These are phyloP conservation scores for Lydus trimaculatus DNA, from an alignment of 2,888 invertebrate species.

Conservation along the genomic window DNA sequence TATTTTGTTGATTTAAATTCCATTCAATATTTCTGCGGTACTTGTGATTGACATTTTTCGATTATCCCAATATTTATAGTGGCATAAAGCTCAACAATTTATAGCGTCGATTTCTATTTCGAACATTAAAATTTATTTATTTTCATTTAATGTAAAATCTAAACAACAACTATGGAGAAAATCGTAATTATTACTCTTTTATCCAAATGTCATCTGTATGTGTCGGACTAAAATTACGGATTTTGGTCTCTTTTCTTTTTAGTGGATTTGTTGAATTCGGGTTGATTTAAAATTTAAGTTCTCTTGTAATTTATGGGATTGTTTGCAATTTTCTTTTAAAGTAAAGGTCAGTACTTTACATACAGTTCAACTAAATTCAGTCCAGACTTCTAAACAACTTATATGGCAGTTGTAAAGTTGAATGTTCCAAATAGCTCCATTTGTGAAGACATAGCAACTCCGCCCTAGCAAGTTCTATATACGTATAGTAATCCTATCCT, in stretches of 20 bases:
- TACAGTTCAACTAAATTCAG: not conserved
- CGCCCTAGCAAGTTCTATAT: not conserved
- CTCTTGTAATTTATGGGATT: not conserved
- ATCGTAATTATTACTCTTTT: constrained; percentile 5
- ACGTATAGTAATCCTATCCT: constrained; percentile 23
- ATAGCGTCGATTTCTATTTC: constrained; percentile 11
- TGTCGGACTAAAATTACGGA: not conserved
- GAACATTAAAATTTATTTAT: constrained; percentile 17
- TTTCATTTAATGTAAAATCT: constrained; percentile 14
- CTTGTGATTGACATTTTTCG: constrained; percentile 51
- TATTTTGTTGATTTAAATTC: constrained; percentile 30
- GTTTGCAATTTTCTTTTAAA: not conserved
- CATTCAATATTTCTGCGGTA: constrained; percentile 46
- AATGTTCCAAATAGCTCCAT: not conserved
- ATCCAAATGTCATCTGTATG: not conserved
- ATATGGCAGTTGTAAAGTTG: constrained; percentile 6
- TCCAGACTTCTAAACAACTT: not conserved
- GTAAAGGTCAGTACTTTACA: not conserved
- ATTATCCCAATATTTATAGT: constrained; percentile 51
- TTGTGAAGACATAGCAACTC: not conserved
- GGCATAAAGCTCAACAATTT: constrained; percentile 33
- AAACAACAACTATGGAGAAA: not conserved
- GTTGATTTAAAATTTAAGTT: too few relatives aligned
- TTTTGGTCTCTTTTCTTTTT: too few relatives aligned
- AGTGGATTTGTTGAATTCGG: too few relatives aligned